These are phyloP conservation scores for Itoplectis maculator DNA, from an alignment of 2,888 invertebrate species.

Conservation along the genomic window DNA sequence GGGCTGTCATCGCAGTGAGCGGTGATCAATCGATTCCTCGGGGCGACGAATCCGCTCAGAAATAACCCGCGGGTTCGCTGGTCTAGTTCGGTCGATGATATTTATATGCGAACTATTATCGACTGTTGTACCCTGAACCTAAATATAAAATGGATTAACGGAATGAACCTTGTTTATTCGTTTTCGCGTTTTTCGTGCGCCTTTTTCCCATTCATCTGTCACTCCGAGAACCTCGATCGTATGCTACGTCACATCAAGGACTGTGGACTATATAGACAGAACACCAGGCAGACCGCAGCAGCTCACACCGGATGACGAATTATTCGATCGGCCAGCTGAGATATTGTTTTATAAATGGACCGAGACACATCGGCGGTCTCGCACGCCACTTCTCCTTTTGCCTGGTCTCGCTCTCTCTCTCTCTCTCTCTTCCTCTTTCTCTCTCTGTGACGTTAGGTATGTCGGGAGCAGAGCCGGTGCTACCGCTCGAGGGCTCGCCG, in stretches of 20 bases:
- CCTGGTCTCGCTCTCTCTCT: slow-evolving; percentile 2
- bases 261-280: not conserved
- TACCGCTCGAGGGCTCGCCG: slow-evolving; percentile 52
- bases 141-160: not conserved
- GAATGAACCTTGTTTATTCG: too few species aligned
- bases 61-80: slow-evolving; percentile 39
- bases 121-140: not conserved
- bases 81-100: not conserved
- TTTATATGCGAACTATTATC: not conserved
- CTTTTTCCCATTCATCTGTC: slow-evolving; percentile 5
- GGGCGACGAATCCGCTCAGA: slow-evolving; percentile 49
- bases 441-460: slow-evolving; percentile 40
- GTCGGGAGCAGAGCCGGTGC: slow-evolving; percentile 42
- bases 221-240: not conserved
- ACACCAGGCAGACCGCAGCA: slow-evolving; percentile 27
- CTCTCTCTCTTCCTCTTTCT: not conserved
- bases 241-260: slow-evolving; percentile 19
- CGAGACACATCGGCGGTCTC: slow-evolving; percentile 65
- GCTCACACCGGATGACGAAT: slow-evolving; percentile 66
- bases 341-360: slow-evolving; percentile 73
- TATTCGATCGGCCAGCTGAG: slow-evolving; percentile 69
- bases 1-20: slow-evolving; percentile 63
- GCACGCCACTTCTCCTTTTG: slow-evolving; percentile 53
- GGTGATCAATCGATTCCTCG: slow-evolving; percentile 69
- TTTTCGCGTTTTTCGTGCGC: slow-evolving; percentile 18